These are phyloP conservation scores for Sphaeridia pumilis DNA, from an alignment of 2,888 invertebrate genomes.

Conservation along the genomic window DNA sequence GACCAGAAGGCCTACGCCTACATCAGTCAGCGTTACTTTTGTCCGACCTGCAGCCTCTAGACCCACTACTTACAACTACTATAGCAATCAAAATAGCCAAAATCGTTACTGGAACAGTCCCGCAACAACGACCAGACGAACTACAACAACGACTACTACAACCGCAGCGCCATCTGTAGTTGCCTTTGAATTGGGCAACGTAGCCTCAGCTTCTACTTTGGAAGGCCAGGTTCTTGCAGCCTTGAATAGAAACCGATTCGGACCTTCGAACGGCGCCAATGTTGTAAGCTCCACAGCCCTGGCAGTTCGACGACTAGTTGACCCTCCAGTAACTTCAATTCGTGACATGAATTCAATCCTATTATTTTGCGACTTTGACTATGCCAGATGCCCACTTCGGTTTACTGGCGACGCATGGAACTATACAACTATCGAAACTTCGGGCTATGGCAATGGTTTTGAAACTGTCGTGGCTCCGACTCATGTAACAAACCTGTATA, in stretches of 20 bases:
- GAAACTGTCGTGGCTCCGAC: constrained; percentile 21
- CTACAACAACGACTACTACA: constrained; percentile 11
- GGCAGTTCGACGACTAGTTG: constrained; percentile 22
- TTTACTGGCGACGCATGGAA: constrained; percentile 35
- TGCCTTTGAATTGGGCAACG: neutral
- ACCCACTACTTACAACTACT: neutral
- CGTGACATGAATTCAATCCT: constrained; percentile 32
- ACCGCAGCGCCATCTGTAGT: constrained; percentile 9
- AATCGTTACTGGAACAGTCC: too few species aligned
- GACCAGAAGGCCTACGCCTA: constrained; percentile 1
- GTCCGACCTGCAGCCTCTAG: neutral
- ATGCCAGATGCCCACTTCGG: constrained; percentile 34
- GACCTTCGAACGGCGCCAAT: neutral
- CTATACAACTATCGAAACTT: constrained; percentile 32
- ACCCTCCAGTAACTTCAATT: constrained; percentile 29
- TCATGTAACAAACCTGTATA: constrained; percentile 27
- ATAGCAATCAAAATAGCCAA: too few species aligned
- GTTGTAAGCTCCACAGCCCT: constrained; percentile 7
- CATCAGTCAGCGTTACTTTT: neutral
- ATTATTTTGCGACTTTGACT: constrained; percentile 36
- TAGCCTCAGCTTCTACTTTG: neutral
- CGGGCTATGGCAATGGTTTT: constrained; percentile 34
- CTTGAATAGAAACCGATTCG: constrained; percentile 7
- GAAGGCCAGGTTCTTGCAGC: constrained; percentile 12
- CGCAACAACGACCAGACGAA: neutral